Percentiles rank a stretch among this genome's conserved stretches.
phyloP scores from a whole-genome alignment of 2,888 invertebrate species.

The Epistrophella euchroma region DNA sequence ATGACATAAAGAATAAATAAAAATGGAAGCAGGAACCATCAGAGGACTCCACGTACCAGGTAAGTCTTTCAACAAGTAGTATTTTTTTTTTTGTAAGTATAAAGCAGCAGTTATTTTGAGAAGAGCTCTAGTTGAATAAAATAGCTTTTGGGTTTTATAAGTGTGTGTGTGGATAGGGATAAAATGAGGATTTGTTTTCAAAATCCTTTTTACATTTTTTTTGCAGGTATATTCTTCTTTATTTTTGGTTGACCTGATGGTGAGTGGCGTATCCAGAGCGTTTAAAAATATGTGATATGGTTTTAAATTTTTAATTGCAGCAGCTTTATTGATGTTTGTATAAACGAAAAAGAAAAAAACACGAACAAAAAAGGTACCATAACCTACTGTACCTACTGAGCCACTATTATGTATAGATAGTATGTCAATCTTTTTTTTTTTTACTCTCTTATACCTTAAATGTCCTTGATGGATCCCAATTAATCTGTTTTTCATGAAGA shows the following conservation, averaged over 20 bases:
- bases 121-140: constrained; percentile 37
- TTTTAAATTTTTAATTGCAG: constrained; percentile 44
- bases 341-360: neutral
- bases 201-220: constrained; percentile 27
- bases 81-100: neutral
- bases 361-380: constrained; percentile 22
- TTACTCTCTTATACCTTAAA: constrained; percentile 83
- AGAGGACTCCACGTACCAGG: constrained; percentile 7
- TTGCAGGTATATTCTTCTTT: neutral
- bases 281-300: constrained; percentile 44
- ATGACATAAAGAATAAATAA: constrained; percentile 36
- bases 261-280: constrained; percentile 28
- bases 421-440: constrained; percentile 34
- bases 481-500: constrained; percentile 81
- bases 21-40: constrained; percentile 20
- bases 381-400: constrained; percentile 51
- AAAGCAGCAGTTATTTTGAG: neutral
- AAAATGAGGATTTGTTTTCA: constrained; percentile 59
- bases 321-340: constrained; percentile 23
- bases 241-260: constrained; percentile 41
- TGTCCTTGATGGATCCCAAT: constrained; percentile 85
- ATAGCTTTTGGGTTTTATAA: constrained; percentile 61
- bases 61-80: constrained; percentile 59
- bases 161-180: constrained; percentile 28
- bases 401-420: constrained; percentile 19